Evolutionary conservation across 2,113 vertebrate genomes (phyloP).

Genomic region (Aix galericulata): DNA sequence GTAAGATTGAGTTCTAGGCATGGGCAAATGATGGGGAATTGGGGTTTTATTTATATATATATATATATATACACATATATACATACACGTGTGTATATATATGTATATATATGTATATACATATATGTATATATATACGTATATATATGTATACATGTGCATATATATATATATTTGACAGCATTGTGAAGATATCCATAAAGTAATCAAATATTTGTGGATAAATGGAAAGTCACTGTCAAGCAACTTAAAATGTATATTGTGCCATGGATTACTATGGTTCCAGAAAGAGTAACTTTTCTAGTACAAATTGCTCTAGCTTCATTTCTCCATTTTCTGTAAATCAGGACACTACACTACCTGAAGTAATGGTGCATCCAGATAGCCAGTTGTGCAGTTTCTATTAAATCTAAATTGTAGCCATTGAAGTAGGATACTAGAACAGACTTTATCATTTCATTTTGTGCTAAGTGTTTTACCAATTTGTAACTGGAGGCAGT

Average conservation of each 20-base stretch:
- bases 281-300: neutral
- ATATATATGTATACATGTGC: too few species aligned
- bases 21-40: neutral
- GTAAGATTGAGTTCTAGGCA: neutral
- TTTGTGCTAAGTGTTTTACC: neutral
- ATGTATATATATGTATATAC: neutral
- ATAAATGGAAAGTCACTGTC: neutral
- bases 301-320: neutral
- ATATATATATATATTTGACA: neutral
- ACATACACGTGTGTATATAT: too few species aligned
- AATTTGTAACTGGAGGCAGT: neutral
- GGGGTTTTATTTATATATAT: neutral
- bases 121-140: too few species aligned
- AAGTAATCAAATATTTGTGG: neutral
- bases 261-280: neutral
- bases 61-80: too few species aligned
- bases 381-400: neutral
- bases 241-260: neutral
- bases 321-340: neutral
- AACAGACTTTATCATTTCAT: neutral
- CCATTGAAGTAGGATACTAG: neutral
- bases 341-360: accelerated
- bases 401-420: neutral
- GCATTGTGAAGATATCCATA: neutral
- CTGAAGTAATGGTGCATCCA: neutral